Evolutionary conservation across 2,113 vertebrate genomes (phyloP), one percentile per base, ranked within the genome.

Genomic region (Pluvianellus socialis): DNA sequence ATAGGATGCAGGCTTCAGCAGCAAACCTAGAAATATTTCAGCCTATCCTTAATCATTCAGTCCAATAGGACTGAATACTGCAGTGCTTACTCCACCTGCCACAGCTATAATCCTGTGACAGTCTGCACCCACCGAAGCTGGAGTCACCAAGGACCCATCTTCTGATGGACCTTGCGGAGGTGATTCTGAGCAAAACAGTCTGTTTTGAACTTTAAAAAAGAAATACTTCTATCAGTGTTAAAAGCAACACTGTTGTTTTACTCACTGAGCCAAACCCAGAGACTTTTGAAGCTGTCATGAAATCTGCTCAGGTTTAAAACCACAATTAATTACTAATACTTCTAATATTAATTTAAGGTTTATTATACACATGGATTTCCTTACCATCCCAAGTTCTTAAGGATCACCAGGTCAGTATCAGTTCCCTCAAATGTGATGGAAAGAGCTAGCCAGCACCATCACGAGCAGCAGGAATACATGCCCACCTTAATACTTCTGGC

Each of bases 381-480:
- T 40, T 33, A 79, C 23, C 6, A 52, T 26, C 14, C 21, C 52
- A 65, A 30, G 20, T 45, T 22, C 45, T 62, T 53, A 65, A 53
- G 40, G 26, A 59, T 50, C 26, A 40, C n/a, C 38, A 72, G 21
- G n/a, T 53, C 28, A 84, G 22, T 22, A 59, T 14, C 9, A 32
- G 12, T 6, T 76, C 22, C 52, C 55, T 45, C 38, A 50, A 62
- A 71, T 2, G 7, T 2, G 14, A 91, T 35, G 9, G 15, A 82
- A 86, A 21, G 10, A 86, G 20, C 20, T 2, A 74, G 42, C 12
- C 55, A 77, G 7, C 32, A 79, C 44, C 49, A 68, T 4, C 33
- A 24, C 0, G 0, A 58, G 53, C 68, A 68, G 40, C 70, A 88
- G n/a, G 21, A 82, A 9, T 9, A 32, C 7, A 17, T 15, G 27